Percentiles rank a stretch among this genome's conserved stretches.
phyloP scores from a whole-genome alignment of 2,888 invertebrate species.

The Callinectes sapidus region DNA sequence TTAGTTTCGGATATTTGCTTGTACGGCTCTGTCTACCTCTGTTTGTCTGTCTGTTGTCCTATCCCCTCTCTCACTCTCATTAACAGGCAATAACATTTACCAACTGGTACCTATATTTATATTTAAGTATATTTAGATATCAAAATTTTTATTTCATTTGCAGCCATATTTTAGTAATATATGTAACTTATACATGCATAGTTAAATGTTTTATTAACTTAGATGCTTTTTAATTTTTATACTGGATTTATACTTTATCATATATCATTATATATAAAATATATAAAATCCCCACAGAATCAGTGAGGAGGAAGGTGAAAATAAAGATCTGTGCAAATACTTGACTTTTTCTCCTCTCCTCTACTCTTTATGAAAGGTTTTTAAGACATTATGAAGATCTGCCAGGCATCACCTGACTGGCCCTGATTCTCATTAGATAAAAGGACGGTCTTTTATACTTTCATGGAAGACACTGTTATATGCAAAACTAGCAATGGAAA shows the following conservation, averaged over 20 bases:
- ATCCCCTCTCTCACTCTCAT: neutral
- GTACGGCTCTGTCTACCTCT: neutral
- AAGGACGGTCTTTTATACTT: no score
- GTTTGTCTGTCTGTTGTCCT: neutral
- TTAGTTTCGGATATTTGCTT: neutral
- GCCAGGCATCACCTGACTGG: no score
- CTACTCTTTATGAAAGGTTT: neutral
- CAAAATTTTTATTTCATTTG: neutral
- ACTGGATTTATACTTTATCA: constrained; percentile 17
- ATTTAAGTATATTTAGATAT: constrained; percentile 10
- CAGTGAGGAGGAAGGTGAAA: neutral
- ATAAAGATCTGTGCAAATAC: neutral
- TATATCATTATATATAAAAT: neutral
- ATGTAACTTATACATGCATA: neutral
- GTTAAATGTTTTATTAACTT: neutral
- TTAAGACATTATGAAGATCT: neutral
- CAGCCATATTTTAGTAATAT: constrained; percentile 22
- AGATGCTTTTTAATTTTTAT: constrained; percentile 26
- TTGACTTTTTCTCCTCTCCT: neutral
- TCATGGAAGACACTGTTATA: no score
- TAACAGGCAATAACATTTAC: constrained; percentile 3
- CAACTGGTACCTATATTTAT: neutral
- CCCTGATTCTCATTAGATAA: no score
- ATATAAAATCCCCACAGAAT: neutral
- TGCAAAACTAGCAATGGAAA: no score